Percentiles rank a stretch among this genome's conserved stretches.
Evolutionary conservation across 2,888 invertebrate species (phyloP).

Genomic region (Acrobasis repandana): DNA sequence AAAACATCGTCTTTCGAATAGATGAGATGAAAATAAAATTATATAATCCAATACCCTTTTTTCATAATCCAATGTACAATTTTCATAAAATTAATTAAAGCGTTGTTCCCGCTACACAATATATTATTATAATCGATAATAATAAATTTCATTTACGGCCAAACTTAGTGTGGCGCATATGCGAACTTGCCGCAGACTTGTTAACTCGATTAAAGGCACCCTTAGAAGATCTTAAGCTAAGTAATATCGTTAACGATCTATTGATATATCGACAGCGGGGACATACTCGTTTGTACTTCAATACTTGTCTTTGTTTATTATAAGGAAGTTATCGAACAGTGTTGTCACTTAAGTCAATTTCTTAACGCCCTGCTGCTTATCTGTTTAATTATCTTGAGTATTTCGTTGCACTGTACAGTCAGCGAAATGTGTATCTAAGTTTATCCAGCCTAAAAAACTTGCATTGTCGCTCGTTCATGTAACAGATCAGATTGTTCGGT

Average conservation of each 20-base stretch:
- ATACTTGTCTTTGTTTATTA: slow-evolving; percentile 1
- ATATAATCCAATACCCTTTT: no score
- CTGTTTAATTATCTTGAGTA: slow-evolving; percentile 10
- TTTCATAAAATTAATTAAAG: slow-evolving; percentile 3
- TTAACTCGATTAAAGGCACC: slow-evolving; percentile 31
- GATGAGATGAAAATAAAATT: no score
- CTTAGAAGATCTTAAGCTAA: slow-evolving; percentile 24
- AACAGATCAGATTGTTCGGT: no score
- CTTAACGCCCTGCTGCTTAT: not conserved
- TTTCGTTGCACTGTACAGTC: not conserved
- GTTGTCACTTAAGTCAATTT: slow-evolving; percentile 2
- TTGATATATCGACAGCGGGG: slow-evolving; percentile 26
- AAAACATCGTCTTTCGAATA: no score
- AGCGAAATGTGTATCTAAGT: not conserved
- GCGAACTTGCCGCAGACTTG: slow-evolving; percentile 26
- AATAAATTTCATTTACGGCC: slow-evolving; percentile 22
- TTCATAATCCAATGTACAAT: no score
- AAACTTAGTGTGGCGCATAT: slow-evolving; percentile 23
- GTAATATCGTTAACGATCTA: slow-evolving; percentile 30
- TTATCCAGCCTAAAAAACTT: not conserved
- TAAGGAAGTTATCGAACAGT: not conserved
- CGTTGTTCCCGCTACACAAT: not conserved
- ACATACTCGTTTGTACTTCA: not conserved
- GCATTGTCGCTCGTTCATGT: no score
- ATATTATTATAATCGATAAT: slow-evolving; percentile 14